Evolutionary conservation across 2,888 invertebrate species (phyloP).

Genomic region (Ryuthela nishihirai): DNA sequence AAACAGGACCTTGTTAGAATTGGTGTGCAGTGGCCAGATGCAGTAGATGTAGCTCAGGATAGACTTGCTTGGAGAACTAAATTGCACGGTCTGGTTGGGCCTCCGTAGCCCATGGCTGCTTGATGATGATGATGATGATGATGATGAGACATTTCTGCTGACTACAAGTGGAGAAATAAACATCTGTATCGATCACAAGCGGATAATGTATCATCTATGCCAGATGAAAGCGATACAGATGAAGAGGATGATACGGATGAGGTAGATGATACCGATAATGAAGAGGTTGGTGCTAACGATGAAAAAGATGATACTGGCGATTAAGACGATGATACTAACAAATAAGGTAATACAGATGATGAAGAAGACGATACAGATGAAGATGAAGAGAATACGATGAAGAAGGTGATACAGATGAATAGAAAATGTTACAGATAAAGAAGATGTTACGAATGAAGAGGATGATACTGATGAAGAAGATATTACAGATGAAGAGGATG

Average conservation of each 20-base stretch:
- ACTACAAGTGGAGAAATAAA: no score
- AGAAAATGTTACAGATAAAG: neutral
- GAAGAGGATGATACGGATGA: neutral
- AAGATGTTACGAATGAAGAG: neutral
- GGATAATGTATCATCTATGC: no score
- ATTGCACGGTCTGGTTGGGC: no score
- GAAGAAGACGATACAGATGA: neutral
- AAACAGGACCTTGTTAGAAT: no score
- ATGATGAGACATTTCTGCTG: no score
- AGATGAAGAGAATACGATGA: neutral
- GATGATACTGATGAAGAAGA: neutral
- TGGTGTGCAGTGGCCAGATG: no score
- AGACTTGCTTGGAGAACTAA: no score
- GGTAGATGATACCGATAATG: neutral
- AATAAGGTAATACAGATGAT: neutral
- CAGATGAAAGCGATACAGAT: slow-evolving; percentile 44
- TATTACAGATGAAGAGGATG: neutral
- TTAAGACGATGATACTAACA: neutral
- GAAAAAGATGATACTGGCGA: neutral
- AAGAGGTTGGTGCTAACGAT: neutral
- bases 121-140: no score
- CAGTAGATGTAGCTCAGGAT: no score
- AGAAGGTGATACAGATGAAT: neutral
- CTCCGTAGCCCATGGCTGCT: no score
- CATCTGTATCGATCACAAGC: no score